phyloP scores from a whole-genome alignment of 2,888 invertebrate genomes.

The Tenthredo livida region DNA sequence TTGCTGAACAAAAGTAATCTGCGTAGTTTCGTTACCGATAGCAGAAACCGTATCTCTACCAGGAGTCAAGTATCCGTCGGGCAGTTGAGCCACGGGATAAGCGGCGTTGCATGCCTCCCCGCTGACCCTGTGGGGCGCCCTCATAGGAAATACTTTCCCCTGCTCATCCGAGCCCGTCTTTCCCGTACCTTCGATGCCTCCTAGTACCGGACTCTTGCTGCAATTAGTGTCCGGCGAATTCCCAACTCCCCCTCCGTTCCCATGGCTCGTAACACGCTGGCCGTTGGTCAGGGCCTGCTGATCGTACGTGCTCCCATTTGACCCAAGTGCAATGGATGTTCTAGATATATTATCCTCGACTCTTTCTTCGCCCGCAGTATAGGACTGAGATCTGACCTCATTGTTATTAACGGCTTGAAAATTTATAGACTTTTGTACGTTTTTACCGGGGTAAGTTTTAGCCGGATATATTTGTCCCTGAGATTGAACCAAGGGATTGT shows the following conservation, averaged over 20 bases:
- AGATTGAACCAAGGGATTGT: constrained; percentile 60
- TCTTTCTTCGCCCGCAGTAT: not conserved
- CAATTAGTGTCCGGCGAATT: not conserved
- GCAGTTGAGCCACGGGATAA: constrained; percentile 52
- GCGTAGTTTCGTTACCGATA: constrained; percentile 55
- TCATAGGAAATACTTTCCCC: constrained; percentile 51
- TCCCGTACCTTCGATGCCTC: constrained; percentile 10
- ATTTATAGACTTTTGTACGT: constrained; percentile 35
- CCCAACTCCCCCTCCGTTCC: constrained; percentile 14
- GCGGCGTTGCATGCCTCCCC: constrained; percentile 52
- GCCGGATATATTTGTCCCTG: constrained; percentile 55
- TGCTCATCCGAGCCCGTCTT: constrained; percentile 38
- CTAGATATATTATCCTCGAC: not conserved
- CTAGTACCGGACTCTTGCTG: constrained; percentile 30
- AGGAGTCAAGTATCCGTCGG: constrained; percentile 47
- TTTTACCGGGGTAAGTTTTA: constrained; percentile 49
- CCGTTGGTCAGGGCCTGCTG: constrained; percentile 41
- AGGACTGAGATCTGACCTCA: constrained; percentile 32
- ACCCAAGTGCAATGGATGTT: not conserved
- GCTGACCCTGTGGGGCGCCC: constrained; percentile 52
- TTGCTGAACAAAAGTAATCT: constrained; percentile 49
- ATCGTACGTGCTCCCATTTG: constrained; percentile 19
- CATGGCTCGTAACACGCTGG: constrained; percentile 22
- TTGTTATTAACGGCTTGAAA: not conserved
- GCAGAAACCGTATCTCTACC: constrained; percentile 48